Base-by-base conservation (phyloP, 2,113 vertebrate species). In the Pterophyllum scalare region DNA sequence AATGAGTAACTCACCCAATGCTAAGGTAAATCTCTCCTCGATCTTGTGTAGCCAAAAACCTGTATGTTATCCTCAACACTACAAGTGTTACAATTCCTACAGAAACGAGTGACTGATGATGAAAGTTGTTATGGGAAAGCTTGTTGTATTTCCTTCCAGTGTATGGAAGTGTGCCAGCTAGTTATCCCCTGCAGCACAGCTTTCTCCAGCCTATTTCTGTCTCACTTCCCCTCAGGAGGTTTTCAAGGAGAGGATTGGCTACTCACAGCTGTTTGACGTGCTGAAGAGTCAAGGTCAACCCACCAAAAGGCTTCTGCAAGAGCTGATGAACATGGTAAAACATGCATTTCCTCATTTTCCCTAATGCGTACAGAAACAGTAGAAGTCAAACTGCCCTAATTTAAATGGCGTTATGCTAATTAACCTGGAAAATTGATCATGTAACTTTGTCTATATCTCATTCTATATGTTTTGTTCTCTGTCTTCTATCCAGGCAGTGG, bases 171-270 rank as follows among this genome's bases (percentile, higher is more conserved):
- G 78, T 93, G 90, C 83, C 91, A 91, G 76, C 75, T 72, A 78
- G 72, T 64, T 82, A 59, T 89, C 57, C 83, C 79, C 67, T 59
- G 65, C 57, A 52, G 83, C 89, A 74, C 64, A 78, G 80, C 65
- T 75, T 86, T 90, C 49, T 85, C 28, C 38, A 87, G 58, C 77
- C 89, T 94, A 91, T 94, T 92, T 91, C 61, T 91, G 80, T 93
- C 67, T 86, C 33, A 7, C 22, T 58, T 60, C 13, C 43, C 78
- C 84, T 33, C 94, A 99, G 98, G 98, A 99, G 93, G 98, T 98
- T 78, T 99, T 99, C 89, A 99, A 99, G 92, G 98, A 99, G 77
- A 96, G 98, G 81, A 99, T 99, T 0, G 98, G 98, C 86, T 99
- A 99, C 84, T 85, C 96, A 1, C 98, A 99, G 86, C 94, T 99